phyloP scores from a whole-genome alignment of 2,113 vertebrate species.

The Oreochromis tanganicae region DNA sequence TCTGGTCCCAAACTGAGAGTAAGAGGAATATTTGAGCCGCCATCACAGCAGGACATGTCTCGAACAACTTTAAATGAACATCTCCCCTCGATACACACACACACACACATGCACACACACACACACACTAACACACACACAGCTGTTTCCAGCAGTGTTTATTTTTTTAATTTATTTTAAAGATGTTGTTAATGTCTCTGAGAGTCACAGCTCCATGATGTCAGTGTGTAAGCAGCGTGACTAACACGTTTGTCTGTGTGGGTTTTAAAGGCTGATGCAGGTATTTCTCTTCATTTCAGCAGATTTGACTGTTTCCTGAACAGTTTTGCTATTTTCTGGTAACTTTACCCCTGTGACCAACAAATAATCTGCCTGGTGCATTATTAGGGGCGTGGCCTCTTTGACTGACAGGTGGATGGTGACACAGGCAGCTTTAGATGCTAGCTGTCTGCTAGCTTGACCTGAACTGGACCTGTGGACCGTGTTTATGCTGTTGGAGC shows the following conservation, averaged over 20 bases:
- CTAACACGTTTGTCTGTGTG: neutral
- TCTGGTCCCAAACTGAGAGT: neutral
- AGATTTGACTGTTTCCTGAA: too few species aligned
- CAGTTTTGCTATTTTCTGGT: neutral
- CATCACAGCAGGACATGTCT: neutral
- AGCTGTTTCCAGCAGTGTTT: too few species aligned
- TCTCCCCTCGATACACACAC: neutral
- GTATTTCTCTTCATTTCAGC: neutral
- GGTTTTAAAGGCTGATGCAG: neutral
- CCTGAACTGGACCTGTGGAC: too few species aligned
- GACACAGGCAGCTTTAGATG: too few species aligned
- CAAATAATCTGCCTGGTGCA: too few species aligned
- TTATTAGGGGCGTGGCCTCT: too few species aligned
- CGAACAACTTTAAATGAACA: neutral
- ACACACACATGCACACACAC: rapidly evolving
- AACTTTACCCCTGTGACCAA: too few species aligned
- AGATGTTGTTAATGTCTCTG: neutral
- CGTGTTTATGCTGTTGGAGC: too few species aligned
- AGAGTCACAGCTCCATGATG: neutral
- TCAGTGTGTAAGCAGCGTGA: rapidly evolving
- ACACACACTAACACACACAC: too few species aligned
- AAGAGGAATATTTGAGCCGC: neutral
- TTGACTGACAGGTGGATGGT: too few species aligned
- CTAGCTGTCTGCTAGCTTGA: too few species aligned
- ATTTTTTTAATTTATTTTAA: neutral